These are phyloP conservation scores for Phataginus tetradactyla DNA, from an alignment of 2,797 vertebrate genomes.

Conservation along the genomic window DNA sequence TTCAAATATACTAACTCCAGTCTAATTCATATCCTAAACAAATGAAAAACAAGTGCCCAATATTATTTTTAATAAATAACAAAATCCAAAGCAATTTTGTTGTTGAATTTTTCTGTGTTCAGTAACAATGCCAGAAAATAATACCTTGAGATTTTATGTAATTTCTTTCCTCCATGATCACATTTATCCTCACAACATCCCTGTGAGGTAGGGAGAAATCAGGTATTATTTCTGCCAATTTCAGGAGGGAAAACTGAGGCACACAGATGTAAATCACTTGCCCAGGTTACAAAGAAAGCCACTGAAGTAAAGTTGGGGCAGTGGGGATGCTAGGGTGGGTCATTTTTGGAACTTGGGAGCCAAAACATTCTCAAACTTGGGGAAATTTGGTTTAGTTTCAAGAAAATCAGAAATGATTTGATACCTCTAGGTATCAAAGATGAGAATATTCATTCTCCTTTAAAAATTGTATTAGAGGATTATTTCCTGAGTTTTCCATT, in stretches of 20 bases:
- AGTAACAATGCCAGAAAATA: conserved; percentile 66
- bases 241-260: conserved; percentile 51
- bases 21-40: conserved; percentile 55
- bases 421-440: conserved; percentile 53
- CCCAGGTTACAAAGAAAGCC: conserved; percentile 56
- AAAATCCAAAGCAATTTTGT: conserved; percentile 59
- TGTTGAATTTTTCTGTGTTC: conserved; percentile 52
- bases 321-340: not conserved
- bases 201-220: conserved; percentile 78
- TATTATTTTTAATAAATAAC: conserved; percentile 65
- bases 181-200: conserved; percentile 81
- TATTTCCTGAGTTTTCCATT: conserved; percentile 36
- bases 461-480: not conserved
- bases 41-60: conserved; percentile 40
- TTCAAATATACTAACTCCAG: conserved; percentile 35
- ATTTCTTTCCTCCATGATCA: conserved; percentile 71
- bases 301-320: not conserved
- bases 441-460: conserved; percentile 14
- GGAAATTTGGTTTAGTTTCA: conserved; percentile 40
- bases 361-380: conserved; percentile 59
- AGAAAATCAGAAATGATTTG: conserved; percentile 60
- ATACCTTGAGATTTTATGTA: conserved; percentile 52
- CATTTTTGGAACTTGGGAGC: conserved; percentile 12
- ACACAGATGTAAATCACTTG: conserved; percentile 55
- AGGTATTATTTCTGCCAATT: conserved; percentile 60